phyloP scores from a whole-genome alignment of 1,140 invertebrate genomes.

The Ruditapes philippinarum region DNA sequence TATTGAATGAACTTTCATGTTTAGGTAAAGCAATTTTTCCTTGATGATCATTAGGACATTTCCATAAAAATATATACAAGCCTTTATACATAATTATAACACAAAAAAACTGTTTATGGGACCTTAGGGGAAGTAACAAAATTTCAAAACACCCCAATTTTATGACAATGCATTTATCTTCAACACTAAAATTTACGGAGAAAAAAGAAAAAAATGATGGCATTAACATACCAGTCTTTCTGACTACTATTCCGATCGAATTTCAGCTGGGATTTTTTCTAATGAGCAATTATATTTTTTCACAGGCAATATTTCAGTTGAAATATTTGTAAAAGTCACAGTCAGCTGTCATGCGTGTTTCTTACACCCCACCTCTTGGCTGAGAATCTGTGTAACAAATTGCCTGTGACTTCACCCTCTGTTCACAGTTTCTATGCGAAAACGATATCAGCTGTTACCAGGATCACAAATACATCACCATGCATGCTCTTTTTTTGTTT shows the following conservation, averaged over 20 bases:
- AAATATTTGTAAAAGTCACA: not conserved
- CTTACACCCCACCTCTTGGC: not conserved
- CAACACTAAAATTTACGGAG: too few species aligned
- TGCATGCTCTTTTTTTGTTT: not conserved
- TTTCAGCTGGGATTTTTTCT: not conserved
- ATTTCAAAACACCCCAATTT: too few species aligned
- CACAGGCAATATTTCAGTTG: slow-evolving; percentile 9
- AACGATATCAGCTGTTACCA: not conserved
- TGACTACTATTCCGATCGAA: not conserved
- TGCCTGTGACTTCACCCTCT: not conserved
- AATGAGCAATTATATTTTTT: slow-evolving; percentile 32
- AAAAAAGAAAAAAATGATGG: too few species aligned
- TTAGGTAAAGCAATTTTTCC: too few species aligned
- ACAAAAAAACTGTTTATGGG: too few species aligned
- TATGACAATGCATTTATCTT: too few species aligned
- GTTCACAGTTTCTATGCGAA: slow-evolving; percentile 11
- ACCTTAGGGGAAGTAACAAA: too few species aligned
- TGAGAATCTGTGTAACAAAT: not conserved
- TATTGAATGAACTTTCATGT: too few species aligned
- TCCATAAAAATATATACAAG: too few species aligned
- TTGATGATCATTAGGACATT: too few species aligned
- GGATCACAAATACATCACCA: not conserved
- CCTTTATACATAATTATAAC: too few species aligned
- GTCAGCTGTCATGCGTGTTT: not conserved
- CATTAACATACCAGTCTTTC: too few species aligned